Conservation (phyloP, 2,113 vertebrate species). For the Pelecanus crispus region DNA sequence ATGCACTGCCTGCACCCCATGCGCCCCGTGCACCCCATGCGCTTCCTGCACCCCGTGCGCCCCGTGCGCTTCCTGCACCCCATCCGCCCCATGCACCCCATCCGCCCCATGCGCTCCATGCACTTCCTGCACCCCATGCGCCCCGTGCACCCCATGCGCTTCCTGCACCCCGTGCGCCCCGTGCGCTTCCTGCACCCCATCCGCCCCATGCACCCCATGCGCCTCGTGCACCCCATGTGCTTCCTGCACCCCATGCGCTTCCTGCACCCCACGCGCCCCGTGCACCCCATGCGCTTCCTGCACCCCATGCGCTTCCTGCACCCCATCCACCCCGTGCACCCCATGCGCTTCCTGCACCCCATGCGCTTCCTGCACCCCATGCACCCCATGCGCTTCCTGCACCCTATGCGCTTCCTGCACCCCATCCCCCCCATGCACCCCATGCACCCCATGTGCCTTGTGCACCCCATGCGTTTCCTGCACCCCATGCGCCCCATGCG, state of each 20-base stretch:
- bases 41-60: rapidly evolving
- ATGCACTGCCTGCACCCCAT: rapidly evolving
- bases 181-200: rapidly evolving
- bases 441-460: neutral
- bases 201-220: rapidly evolving
- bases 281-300: too few relatives aligned
- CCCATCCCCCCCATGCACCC: rapidly evolving
- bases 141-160: rapidly evolving
- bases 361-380: too few relatives aligned
- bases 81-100: rapidly evolving
- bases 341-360: too few relatives aligned
- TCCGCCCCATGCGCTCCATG: rapidly evolving
- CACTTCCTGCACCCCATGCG: rapidly evolving
- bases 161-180: rapidly evolving
- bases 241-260: neutral
- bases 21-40: too few relatives aligned
- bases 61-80: too few relatives aligned
- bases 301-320: too few relatives aligned
- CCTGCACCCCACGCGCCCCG: rapidly evolving
- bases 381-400: too few relatives aligned
- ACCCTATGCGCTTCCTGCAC: too few relatives aligned
- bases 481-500: too few relatives aligned
- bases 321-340: neutral
- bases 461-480: too few relatives aligned
- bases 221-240: too few relatives aligned